These are phyloP conservation scores for Planococcus citri DNA, from an alignment of 1,140 invertebrate species.

Conservation along the genomic window DNA sequence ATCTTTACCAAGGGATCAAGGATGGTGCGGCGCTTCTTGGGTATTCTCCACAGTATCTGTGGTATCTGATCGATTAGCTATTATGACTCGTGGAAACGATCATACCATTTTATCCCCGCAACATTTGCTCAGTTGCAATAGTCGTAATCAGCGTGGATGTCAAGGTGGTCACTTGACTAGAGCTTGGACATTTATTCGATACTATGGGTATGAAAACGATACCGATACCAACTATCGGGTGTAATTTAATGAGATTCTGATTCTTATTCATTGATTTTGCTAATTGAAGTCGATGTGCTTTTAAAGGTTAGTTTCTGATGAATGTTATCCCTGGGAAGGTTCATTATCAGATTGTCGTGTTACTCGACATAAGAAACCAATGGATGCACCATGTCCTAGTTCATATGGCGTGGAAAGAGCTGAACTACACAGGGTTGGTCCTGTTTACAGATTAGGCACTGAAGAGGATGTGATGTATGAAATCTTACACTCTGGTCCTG, in stretches of 20 bases:
- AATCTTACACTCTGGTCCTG: slow-evolving; percentile 80
- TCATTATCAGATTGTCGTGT: slow-evolving; percentile 39
- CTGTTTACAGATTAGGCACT: slow-evolving; percentile 63
- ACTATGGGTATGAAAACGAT: slow-evolving; percentile 57
- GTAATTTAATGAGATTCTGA: background rate
- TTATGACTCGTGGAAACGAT: slow-evolving; percentile 67
- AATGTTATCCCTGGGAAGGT: slow-evolving; percentile 67
- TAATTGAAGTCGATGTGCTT: no score
- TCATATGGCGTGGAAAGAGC: slow-evolving; percentile 40
- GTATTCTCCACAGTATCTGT: slow-evolving; percentile 72
- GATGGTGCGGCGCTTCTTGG: slow-evolving; percentile 84
- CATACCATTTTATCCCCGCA: slow-evolving; percentile 60
- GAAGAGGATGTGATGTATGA: slow-evolving; percentile 83
- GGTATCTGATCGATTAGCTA: slow-evolving; percentile 63
- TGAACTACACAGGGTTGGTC: slow-evolving; percentile 63
- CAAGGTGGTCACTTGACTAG: slow-evolving; percentile 74
- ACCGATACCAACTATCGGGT: background rate
- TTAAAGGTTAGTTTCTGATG: slow-evolving; percentile 63
- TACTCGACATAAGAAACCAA: slow-evolving; percentile 23
- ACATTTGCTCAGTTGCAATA: slow-evolving; percentile 73
- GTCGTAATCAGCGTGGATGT: slow-evolving; percentile 61
- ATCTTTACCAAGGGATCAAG: slow-evolving; percentile 65
- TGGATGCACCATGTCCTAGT: slow-evolving; percentile 34
- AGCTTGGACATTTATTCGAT: slow-evolving; percentile 77
- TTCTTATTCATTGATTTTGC: background rate